Percentiles rank a stretch among this genome's conserved stretches.
phyloP scores from a whole-genome alignment of 2,888 invertebrate genomes.

The Cheilosia scutellata region DNA sequence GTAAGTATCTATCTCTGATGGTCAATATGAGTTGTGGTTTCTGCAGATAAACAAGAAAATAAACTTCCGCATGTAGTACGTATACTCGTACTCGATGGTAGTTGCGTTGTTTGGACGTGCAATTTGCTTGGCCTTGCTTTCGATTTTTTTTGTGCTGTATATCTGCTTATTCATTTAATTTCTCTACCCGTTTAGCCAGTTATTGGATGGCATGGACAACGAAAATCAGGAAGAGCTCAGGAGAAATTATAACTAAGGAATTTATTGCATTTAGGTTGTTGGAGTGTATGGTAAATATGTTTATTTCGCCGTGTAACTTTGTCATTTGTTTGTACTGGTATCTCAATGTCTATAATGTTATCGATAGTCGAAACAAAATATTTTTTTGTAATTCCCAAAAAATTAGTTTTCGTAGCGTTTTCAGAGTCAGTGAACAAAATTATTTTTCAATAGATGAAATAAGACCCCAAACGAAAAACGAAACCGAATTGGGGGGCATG shows the following conservation, averaged over 20 bases:
- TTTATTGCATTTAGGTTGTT: neutral
- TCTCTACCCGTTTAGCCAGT: constrained; percentile 30
- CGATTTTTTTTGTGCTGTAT: constrained; percentile 18
- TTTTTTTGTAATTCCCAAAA: too few relatives aligned
- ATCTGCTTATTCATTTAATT: neutral
- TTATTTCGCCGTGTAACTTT: too few relatives aligned
- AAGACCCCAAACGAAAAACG: too few relatives aligned
- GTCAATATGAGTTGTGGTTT: neutral
- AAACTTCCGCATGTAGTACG: constrained; percentile 14
- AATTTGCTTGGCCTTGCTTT: constrained; percentile 21
- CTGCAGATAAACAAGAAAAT: neutral
- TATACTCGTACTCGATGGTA: neutral
- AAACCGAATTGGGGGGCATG: too few relatives aligned
- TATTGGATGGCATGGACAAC: constrained; percentile 1
- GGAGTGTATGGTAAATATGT: too few relatives aligned
- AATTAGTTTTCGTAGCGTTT: too few relatives aligned
- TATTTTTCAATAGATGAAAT: too few relatives aligned
- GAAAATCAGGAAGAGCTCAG: neutral
- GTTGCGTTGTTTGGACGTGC: neutral
- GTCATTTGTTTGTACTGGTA: too few relatives aligned
- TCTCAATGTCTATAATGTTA: too few relatives aligned
- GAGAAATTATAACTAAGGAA: constrained; percentile 4
- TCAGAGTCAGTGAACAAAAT: too few relatives aligned
- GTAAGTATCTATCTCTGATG: neutral
- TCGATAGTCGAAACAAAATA: too few relatives aligned